Percentiles rank a stretch among this genome's conserved stretches.
Evolutionary conservation across 2,888 invertebrate species (phyloP).

Genomic region (Rhagophthalmus giganteus): DNA sequence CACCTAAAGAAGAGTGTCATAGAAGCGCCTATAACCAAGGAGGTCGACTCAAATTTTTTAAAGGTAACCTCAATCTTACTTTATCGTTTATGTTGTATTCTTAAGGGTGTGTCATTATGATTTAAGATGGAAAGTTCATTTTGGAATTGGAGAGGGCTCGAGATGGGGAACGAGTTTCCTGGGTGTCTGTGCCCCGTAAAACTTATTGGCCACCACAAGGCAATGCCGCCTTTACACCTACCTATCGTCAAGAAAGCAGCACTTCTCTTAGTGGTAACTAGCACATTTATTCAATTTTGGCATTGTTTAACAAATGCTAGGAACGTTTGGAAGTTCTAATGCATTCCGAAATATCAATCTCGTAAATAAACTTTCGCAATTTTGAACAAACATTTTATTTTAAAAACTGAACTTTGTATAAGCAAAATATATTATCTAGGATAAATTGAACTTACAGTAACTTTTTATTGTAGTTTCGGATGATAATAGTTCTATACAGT

Average conservation of each 20-base stretch:
- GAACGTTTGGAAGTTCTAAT: no score
- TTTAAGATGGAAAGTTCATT: slow-evolving; percentile 86
- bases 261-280: slow-evolving; percentile 82
- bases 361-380: no score
- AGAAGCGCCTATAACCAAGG: slow-evolving; percentile 60
- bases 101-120: slow-evolving; percentile 21
- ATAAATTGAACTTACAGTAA: no score
- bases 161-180: slow-evolving; percentile 80
- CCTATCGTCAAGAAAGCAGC: slow-evolving; percentile 70
- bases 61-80: slow-evolving; percentile 57
- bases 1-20: slow-evolving; percentile 57
- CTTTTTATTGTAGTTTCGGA: slow-evolving; percentile 79
- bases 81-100: background rate
- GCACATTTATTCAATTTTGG: no score
- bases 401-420: no score
- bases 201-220: slow-evolving; percentile 83
- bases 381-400: no score
- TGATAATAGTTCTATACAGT: slow-evolving; percentile 88
- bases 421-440: no score
- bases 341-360: no score
- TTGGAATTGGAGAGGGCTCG: slow-evolving; percentile 77
- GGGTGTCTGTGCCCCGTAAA: slow-evolving; percentile 89
- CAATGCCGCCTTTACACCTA: slow-evolving; percentile 63
- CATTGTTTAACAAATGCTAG: no score
- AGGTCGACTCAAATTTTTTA: slow-evolving; percentile 79